phyloP scores from a whole-genome alignment of 2,797 vertebrate genomes.

The Alfaro cultratus region DNA sequence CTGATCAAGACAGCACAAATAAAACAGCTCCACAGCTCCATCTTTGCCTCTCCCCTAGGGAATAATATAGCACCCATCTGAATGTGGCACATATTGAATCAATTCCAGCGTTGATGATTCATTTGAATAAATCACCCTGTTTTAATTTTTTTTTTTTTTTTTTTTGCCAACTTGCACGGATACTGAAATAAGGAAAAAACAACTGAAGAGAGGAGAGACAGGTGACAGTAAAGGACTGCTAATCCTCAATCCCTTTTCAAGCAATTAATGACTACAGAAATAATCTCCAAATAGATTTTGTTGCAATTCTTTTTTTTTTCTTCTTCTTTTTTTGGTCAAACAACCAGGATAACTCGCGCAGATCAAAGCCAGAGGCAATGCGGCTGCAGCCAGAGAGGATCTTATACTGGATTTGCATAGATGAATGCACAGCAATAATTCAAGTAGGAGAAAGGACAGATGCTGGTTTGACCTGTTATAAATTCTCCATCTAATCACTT shows the following conservation, averaged over 20 bases:
- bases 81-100: constrained; percentile 80
- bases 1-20: constrained; percentile 84
- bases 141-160: constrained; percentile 61
- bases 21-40: constrained; percentile 77
- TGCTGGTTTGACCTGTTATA: constrained; percentile 58
- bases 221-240: constrained; percentile 67
- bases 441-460: constrained; percentile 42
- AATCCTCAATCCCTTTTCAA: constrained; percentile 77
- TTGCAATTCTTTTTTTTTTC: constrained; percentile 66
- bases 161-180: constrained; percentile 77
- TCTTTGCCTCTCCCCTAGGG: constrained; percentile 78
- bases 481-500: constrained; percentile 49
- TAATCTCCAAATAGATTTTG: constrained; percentile 74
- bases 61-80: constrained; percentile 81
- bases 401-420: constrained; percentile 81
- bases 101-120: constrained; percentile 78
- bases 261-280: constrained; percentile 80
- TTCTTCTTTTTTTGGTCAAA: constrained; percentile 67
- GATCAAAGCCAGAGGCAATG: constrained; percentile 70
- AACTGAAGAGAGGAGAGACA: constrained; percentile 68
- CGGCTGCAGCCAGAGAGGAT: constrained; percentile 76
- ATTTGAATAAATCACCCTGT: constrained; percentile 76
- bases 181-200: constrained; percentile 63
- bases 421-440: constrained; percentile 76
- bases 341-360: constrained; percentile 66